Conservation (phyloP, 2,888 invertebrate genomes). For the Carterocephalus palaemon region DNA sequence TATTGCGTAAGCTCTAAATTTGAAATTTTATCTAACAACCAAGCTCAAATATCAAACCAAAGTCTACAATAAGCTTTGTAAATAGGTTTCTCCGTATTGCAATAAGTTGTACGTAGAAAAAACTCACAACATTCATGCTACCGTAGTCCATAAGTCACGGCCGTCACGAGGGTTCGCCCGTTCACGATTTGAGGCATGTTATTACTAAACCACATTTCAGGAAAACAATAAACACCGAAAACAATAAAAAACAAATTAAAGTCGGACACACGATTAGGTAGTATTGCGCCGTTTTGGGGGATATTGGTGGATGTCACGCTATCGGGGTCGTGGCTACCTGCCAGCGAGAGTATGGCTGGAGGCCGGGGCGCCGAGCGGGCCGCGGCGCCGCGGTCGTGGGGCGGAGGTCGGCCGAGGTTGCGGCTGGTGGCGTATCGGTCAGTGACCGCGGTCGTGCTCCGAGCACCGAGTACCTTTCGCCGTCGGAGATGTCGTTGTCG, state of each 20-base stretch:
- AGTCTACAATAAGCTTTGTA: not conserved
- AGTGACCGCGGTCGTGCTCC: constrained; percentile 58
- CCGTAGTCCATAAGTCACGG: constrained; percentile 41
- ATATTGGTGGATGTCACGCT: constrained; percentile 67
- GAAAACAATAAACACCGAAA: constrained; percentile 72
- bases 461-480: constrained; percentile 45
- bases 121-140: constrained; percentile 43
- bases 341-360: constrained; percentile 34
- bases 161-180: constrained; percentile 38
- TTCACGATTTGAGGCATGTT: constrained; percentile 52
- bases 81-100: not conserved
- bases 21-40: no score
- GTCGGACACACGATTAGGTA: constrained; percentile 57
- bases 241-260: constrained; percentile 71
- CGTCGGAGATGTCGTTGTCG: constrained; percentile 57
- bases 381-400: constrained; percentile 39
- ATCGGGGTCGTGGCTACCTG: constrained; percentile 59
- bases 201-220: constrained; percentile 60
- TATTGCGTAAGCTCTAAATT: no score
- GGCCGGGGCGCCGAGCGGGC: constrained; percentile 29
- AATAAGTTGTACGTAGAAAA: constrained; percentile 35
- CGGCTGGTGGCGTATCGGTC: constrained; percentile 54
- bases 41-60: no score
- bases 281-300: constrained; percentile 53
- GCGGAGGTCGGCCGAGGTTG: constrained; percentile 37